Evolutionary conservation across 2,888 invertebrate genomes (phyloP), one percentile per base, ranked within the genome.

Genomic region (Colletes collaris): DNA sequence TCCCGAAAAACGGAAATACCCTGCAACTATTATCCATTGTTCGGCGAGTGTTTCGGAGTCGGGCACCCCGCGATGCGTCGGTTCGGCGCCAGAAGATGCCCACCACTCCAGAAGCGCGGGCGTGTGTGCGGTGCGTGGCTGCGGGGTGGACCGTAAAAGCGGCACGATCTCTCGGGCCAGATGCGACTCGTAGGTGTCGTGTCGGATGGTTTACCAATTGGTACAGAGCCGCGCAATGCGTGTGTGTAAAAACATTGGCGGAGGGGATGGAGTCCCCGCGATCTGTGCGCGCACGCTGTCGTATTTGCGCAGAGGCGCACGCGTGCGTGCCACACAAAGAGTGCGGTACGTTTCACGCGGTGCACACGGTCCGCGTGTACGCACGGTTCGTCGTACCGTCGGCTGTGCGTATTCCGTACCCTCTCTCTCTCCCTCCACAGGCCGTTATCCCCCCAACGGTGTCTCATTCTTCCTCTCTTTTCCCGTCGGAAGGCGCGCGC

Each of bases 101-200:
- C 7, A 13, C 27, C 8, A 16, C 5, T 16, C 19, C 19, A 44
- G 44, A 56, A 62, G 11, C 46, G 60, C 35, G 16, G 19, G 65
- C 35, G 16, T 16, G 59, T 35, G 59, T 16, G 19, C 27, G 10
- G 27, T 3, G 62, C 55, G 44, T 50, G 49, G 35, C 63, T 13
- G 19, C 11, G 62, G 52, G 50, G 52, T 44, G 58, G 37, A 52
- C 4, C 63, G 63, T 53, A 67, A 68, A 64, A 80, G 76, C 64
- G 68, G 56, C 75, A 60, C 71, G 81, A 62, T 76, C 69, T 60
- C 70, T 74, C 65, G 52, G 62, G 64, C 76, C 84, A 82, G 79
- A 86, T 79, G 84, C 77, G 74, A 76, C 69, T 79, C 66, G 84
- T 84, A 84, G 84, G 86, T 84, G 86, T 84, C 77, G 77, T 66